Base-by-base conservation (phyloP, 2,113 vertebrate species). In the Megaceryle torquata region DNA sequence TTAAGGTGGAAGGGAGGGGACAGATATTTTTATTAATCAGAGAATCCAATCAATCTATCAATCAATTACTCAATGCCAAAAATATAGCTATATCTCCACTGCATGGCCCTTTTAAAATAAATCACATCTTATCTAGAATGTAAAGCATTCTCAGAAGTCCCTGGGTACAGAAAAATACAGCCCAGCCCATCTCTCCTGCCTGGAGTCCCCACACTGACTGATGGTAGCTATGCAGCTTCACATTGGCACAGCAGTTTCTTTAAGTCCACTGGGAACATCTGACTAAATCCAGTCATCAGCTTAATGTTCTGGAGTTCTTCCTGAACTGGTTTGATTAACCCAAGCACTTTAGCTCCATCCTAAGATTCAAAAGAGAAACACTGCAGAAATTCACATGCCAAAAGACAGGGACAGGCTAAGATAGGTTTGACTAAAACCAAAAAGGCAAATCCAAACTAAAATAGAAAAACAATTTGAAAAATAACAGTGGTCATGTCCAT, bases 41-140 rank as follows among this genome's bases (percentile, higher is more conserved):
- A 72, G 15, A 91, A 79, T 76, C 74, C 48, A 67, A 48, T 43
- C 2, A 48, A 51, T 83, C 19, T 50, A 50, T 54, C 53, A 59
- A 51, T 51, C 79, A 67, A 15, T 46, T 51, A 56, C 33, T 88
- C 29, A 13, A 39, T 79, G 86, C 25, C 79, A 92, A 97, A 96
- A 97, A 96, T 90, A 96, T 44, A 95, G 50, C 25, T 95, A 39
- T 85, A 71, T 88, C 86, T 82, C 78, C 82, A 72, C 60, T 74
- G n/a, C 69, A 89, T 1, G 90, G 53, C 90, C 84, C 83, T 93
- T 88, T 90, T 92, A 96, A 82, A 91, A 28, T 96, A 97, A 96
- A 94, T 97, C 96, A 96, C 96, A 97, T 96, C 86, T 96, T 91
- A 48, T 68, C 83, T 69, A 82, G 81, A 69, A 69, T 43, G 41